Conservation (phyloP, 2,113 vertebrate species). For the Macroglossus sobrinus region DNA sequence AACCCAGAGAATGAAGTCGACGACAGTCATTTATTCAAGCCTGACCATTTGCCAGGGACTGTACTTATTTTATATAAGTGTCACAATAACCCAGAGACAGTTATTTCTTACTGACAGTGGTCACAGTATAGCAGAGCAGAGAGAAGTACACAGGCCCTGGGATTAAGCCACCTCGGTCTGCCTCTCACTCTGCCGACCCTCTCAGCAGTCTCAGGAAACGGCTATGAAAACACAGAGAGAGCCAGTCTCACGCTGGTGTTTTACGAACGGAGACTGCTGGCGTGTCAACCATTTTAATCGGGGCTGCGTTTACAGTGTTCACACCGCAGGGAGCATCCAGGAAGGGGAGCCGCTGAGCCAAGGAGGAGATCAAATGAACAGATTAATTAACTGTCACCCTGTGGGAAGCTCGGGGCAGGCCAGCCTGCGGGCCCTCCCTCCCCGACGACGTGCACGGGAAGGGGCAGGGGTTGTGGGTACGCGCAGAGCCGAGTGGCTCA, state of each 20-base stretch:
- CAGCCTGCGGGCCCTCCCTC: not conserved
- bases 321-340: constrained; percentile 43
- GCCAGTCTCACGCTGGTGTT: constrained; percentile 62
- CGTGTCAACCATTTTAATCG: constrained; percentile 67
- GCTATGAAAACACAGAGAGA: not conserved
- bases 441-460: not conserved
- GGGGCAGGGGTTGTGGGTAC: not conserved
- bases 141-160: not conserved
- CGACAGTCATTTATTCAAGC: not conserved
- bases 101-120: not conserved
- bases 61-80: not conserved
- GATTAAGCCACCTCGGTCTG: not conserved
- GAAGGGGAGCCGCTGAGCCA: constrained; percentile 45
- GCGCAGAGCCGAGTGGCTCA: rapidly evolving
- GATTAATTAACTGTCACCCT: constrained; percentile 62
- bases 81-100: not conserved
- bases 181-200: not conserved
- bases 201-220: constrained; percentile 25
- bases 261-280: constrained; percentile 63
- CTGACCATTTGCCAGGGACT: not conserved
- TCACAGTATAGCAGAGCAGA: not conserved
- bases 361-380: constrained; percentile 54
- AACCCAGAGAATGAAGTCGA: not conserved
- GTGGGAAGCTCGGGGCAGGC: not conserved
- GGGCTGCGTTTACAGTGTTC: constrained; percentile 55